phyloP scores from a whole-genome alignment of 2,113 vertebrate species.

The Ancistrus triradiatus region DNA sequence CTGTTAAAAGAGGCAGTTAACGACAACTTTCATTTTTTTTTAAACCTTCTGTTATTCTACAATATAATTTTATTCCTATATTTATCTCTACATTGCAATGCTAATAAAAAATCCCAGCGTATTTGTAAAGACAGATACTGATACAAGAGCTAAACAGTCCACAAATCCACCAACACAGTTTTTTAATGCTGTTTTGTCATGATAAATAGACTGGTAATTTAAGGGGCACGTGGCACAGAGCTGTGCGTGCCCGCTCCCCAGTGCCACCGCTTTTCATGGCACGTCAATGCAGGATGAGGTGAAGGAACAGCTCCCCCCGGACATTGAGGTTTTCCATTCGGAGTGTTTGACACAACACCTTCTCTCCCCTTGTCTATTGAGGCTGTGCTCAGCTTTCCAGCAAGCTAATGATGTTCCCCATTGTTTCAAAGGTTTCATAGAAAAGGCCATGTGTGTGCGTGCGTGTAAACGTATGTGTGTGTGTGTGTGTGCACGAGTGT shows the following conservation, averaged over 20 bases:
- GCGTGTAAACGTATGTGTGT: slow-evolving; percentile 30
- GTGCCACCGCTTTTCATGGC: slow-evolving; percentile 27
- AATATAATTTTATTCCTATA: too few relatives aligned
- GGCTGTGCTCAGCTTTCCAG: slow-evolving; percentile 21
- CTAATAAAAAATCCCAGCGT: too few relatives aligned
- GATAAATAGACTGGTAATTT: slow-evolving; percentile 31
- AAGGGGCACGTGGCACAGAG: slow-evolving; percentile 5
- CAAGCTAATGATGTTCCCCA: slow-evolving; percentile 40
- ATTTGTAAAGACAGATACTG: slow-evolving; percentile 10
- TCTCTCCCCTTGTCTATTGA: slow-evolving; percentile 23
- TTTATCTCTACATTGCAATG: too few relatives aligned
- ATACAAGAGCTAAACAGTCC: background rate
- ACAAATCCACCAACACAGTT: slow-evolving; percentile 42
- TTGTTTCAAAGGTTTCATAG: slow-evolving; percentile 39
- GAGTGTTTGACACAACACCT: slow-evolving; percentile 40
- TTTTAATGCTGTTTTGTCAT: slow-evolving; percentile 29
- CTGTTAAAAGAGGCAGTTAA: too few relatives aligned
- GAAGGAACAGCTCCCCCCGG: slow-evolving; percentile 29
- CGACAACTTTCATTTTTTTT: background rate
- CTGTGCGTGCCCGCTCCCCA: slow-evolving; percentile 19
- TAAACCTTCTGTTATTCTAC: background rate
- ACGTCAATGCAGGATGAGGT: slow-evolving; percentile 30
- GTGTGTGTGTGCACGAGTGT: slow-evolving; percentile 11
- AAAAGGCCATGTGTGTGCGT: slow-evolving; percentile 34
- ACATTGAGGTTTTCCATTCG: slow-evolving; percentile 30